Percentiles rank a stretch among this genome's conserved stretches.
phyloP scores from a whole-genome alignment of 2,888 invertebrate genomes.

The Cosmorhoe ocellata region DNA sequence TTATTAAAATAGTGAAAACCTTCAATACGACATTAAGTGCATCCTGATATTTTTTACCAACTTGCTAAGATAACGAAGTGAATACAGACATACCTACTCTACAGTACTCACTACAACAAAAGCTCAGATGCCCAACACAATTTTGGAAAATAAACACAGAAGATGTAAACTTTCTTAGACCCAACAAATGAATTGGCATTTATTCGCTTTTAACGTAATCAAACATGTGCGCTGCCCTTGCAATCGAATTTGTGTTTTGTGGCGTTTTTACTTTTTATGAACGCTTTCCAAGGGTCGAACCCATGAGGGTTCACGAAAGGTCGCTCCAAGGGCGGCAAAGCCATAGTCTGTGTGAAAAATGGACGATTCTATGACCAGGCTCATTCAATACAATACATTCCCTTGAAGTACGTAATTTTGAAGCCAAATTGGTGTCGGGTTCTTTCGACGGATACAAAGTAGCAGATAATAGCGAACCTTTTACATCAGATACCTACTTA shows the following conservation, averaged over 20 bases:
- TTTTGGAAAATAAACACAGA: conserved; percentile 1
- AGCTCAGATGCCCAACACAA: not conserved
- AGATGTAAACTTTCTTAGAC: conserved; percentile 24
- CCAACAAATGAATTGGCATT: conserved; percentile 34
- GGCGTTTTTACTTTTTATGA: conserved; percentile 24
- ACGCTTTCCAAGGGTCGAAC: conserved; percentile 9
- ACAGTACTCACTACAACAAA: not conserved
- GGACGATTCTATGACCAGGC: conserved; percentile 11
- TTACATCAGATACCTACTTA: too few relatives aligned
- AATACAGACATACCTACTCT: not conserved
- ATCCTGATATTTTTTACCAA: too few relatives aligned
- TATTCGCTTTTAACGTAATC: conserved; percentile 51
- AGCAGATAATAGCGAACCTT: not conserved
- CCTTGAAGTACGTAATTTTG: conserved; percentile 21
- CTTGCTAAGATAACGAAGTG: too few relatives aligned
- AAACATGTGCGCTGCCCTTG: conserved; percentile 39
- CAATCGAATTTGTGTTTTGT: conserved; percentile 30
- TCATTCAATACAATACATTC: conserved; percentile 12
- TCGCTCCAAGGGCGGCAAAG: conserved; percentile 23
- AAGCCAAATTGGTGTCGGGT: conserved; percentile 16
- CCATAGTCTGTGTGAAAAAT: conserved; percentile 29
- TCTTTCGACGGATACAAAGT: conserved; percentile 11
- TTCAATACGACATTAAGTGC: too few relatives aligned
- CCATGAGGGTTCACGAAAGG: conserved; percentile 25
- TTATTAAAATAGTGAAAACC: too few relatives aligned